phyloP scores from a whole-genome alignment of 2,797 vertebrate species.

The Ctenopoma kingsleyae region DNA sequence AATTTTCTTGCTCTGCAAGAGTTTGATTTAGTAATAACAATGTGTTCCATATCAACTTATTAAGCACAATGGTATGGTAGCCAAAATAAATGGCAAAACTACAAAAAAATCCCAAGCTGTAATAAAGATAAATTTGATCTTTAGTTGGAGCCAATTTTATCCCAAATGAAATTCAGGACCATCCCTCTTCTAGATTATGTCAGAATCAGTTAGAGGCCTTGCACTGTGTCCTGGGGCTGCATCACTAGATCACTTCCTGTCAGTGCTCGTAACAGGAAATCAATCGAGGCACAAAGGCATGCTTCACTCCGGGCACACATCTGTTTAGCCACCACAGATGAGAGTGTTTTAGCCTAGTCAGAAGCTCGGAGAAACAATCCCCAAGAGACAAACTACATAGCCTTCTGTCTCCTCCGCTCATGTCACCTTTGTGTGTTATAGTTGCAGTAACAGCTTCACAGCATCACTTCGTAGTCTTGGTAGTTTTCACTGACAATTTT shows the following conservation, averaged over 20 bases:
- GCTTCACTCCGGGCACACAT: constrained; percentile 46
- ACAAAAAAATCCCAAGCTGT: background rate
- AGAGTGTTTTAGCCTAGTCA: constrained; percentile 60
- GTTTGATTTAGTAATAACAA: background rate
- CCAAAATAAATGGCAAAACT: background rate
- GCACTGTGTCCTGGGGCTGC: constrained; percentile 24
- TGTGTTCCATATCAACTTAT: background rate
- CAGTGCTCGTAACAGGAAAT: constrained; percentile 51
- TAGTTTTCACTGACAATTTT: constrained; percentile 26
- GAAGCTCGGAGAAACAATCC: constrained; percentile 63
- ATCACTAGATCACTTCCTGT: constrained; percentile 56
- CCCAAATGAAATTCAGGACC: constrained; percentile 6
- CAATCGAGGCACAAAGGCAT: constrained; percentile 39
- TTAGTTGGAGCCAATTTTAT: constrained; percentile 1
- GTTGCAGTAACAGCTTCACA: constrained; percentile 21
- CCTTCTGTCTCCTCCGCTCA: constrained; percentile 65
- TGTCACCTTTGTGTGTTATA: constrained; percentile 34
- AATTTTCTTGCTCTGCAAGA: background rate
- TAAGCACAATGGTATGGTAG: background rate
- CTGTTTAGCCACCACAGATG: constrained; percentile 47
- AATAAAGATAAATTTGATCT: background rate
- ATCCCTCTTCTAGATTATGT: constrained; percentile 21
- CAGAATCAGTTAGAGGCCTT: constrained; percentile 26
- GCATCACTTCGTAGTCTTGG: constrained; percentile 11
- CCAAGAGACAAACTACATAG: constrained; percentile 54